phyloP scores from a whole-genome alignment of 2,888 invertebrate genomes.

The Thyatira batis region DNA sequence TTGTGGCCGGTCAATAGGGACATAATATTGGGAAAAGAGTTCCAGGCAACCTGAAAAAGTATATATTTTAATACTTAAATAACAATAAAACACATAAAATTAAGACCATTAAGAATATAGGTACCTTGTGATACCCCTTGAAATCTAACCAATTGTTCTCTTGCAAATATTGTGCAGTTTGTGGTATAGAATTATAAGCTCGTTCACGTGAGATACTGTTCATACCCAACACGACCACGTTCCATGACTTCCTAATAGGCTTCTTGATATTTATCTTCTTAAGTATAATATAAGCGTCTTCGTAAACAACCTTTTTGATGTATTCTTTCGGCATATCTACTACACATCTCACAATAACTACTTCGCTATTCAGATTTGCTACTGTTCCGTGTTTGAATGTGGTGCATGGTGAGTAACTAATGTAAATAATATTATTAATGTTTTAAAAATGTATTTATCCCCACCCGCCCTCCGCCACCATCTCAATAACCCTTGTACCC shows the following conservation, averaged over 20 bases:
- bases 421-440: not conserved
- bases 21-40: conserved; percentile 94
- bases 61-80: conserved; percentile 12
- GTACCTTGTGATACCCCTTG: conserved; percentile 87
- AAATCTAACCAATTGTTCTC: conserved; percentile 87
- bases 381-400: conserved; percentile 40
- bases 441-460: too few relatives aligned
- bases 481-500: too few relatives aligned
- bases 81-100: too few relatives aligned
- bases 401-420: conserved; percentile 43
- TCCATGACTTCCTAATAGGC: conserved; percentile 41
- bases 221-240: conserved; percentile 89
- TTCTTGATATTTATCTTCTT: conserved; percentile 31
- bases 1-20: conserved; percentile 88
- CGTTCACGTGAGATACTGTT: conserved; percentile 92
- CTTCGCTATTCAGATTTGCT: conserved; percentile 38
- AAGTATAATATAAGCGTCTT: conserved; percentile 48
- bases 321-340: conserved; percentile 10
- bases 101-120: too few relatives aligned
- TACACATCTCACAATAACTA: conserved; percentile 46
- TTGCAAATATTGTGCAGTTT: conserved; percentile 85
- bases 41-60: conserved; percentile 86
- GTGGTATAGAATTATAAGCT: conserved; percentile 88
- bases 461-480: too few relatives aligned
- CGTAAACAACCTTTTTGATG: conserved; percentile 30